Conservation (phyloP, 2,113 vertebrate species). For the Emberiza fucata region DNA sequence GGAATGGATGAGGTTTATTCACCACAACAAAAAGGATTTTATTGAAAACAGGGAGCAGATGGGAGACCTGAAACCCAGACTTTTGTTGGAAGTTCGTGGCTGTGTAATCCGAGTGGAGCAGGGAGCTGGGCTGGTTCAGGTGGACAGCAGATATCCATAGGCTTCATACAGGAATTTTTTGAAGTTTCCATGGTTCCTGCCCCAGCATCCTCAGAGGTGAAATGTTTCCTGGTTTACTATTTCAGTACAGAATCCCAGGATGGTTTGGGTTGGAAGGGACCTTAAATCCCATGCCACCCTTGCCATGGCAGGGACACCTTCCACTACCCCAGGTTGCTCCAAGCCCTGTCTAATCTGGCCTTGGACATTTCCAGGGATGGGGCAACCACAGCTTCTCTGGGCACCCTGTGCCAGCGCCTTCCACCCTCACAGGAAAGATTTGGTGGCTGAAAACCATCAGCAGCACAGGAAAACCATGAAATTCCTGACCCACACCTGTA, state of each 20-base stretch:
- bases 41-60: not conserved
- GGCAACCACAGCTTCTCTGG: not conserved
- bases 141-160: not conserved
- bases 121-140: not conserved
- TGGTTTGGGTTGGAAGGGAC: not conserved
- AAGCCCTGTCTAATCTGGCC: rapidly evolving
- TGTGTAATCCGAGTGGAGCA: rapidly evolving
- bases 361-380: not conserved
- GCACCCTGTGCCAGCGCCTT: not conserved
- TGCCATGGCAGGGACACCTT: not conserved
- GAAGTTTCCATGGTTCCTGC: not conserved
- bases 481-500: not conserved
- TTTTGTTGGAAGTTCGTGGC: not conserved
- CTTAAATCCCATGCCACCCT: not conserved
- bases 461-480: not conserved
- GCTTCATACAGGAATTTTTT: not conserved
- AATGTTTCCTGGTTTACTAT: not conserved
- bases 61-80: not conserved
- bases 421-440: not conserved
- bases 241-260: not conserved
- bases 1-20: not conserved
- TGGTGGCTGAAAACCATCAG: not conserved
- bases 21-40: not conserved
- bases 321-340: not conserved
- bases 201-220: not conserved